phyloP scores from a whole-genome alignment of 2,113 vertebrate genomes.

The Phalacrocorax brasilianus region DNA sequence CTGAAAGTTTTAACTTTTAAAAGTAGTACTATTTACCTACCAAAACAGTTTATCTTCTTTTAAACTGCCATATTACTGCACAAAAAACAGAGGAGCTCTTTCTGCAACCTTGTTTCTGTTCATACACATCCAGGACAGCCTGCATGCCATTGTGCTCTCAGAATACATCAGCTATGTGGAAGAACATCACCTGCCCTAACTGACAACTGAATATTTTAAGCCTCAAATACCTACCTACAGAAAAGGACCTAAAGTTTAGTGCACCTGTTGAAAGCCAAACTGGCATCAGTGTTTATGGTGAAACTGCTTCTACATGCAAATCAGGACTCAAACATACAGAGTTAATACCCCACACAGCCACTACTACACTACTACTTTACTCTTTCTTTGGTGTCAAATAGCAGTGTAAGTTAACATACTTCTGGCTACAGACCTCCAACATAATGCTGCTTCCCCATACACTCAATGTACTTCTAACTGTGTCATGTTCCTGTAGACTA shows the following conservation, averaged over 20 bases:
- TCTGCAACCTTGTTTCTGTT: not conserved
- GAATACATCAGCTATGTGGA: accelerated
- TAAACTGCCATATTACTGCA: not conserved
- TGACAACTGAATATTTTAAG: not conserved
- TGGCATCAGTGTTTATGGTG: not conserved
- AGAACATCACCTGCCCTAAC: not conserved
- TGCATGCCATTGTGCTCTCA: not conserved
- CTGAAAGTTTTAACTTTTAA: not conserved
- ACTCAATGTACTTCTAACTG: not conserved
- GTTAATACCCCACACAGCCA: not conserved
- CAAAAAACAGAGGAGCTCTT: not conserved
- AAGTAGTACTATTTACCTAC: not conserved
- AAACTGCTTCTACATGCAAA: not conserved
- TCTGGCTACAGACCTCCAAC: not conserved
- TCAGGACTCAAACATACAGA: not conserved
- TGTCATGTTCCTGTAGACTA: not conserved
- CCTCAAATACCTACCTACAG: not conserved
- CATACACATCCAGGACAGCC: not conserved
- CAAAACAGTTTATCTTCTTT: not conserved
- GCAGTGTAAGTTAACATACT: not conserved
- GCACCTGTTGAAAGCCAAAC: not conserved
- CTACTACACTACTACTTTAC: too few relatives aligned
- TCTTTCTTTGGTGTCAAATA: too few relatives aligned
- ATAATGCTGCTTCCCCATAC: not conserved
- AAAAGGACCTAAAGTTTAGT: not conserved